A percentile compares a stretch with the other conserved stretches of the same genome.
phyloP scores from a whole-genome alignment of 2,888 invertebrate species.

The Tipula confusa region DNA sequence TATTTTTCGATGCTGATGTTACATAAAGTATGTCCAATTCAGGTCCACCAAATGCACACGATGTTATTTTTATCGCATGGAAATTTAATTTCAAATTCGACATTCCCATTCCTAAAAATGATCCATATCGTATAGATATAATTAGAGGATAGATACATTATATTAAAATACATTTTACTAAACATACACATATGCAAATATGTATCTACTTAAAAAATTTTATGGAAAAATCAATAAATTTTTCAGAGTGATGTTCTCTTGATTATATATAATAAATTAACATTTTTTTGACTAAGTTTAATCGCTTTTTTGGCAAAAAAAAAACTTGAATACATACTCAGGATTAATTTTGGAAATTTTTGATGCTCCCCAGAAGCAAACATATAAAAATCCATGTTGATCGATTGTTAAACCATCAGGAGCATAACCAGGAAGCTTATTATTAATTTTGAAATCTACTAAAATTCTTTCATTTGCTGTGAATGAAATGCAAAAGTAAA shows the following conservation, averaged over 20 bases:
- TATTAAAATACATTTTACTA: neutral
- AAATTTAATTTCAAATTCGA: conserved; percentile 57
- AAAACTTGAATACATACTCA: conserved; percentile 42
- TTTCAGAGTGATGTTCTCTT: neutral
- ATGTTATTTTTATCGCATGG: conserved; percentile 67
- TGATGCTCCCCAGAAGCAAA: conserved; percentile 67
- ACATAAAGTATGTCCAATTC: conserved; percentile 64
- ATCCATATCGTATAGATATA: neutral
- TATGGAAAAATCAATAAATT: conserved; percentile 3
- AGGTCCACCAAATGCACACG: conserved; percentile 67
- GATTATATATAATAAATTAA: neutral
- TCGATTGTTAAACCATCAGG: conserved; percentile 79
- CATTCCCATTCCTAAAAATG: conserved; percentile 47
- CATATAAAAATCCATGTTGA: conserved; percentile 70
- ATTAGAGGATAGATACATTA: neutral
- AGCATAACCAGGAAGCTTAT: conserved; percentile 47
- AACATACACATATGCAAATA: neutral
- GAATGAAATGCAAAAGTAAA: too few relatives aligned
- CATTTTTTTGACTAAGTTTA: neutral
- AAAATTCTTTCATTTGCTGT: conserved; percentile 58
- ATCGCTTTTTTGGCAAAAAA: neutral
- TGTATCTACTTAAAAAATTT: neutral
- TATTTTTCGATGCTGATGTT: conserved; percentile 55
- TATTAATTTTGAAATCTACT: conserved; percentile 52
- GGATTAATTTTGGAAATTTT: conserved; percentile 52